A percentile compares a stretch with the other conserved stretches of the same genome.
Conservation (phyloP, 2,888 invertebrate species). For the Plagodis dolabraria region DNA sequence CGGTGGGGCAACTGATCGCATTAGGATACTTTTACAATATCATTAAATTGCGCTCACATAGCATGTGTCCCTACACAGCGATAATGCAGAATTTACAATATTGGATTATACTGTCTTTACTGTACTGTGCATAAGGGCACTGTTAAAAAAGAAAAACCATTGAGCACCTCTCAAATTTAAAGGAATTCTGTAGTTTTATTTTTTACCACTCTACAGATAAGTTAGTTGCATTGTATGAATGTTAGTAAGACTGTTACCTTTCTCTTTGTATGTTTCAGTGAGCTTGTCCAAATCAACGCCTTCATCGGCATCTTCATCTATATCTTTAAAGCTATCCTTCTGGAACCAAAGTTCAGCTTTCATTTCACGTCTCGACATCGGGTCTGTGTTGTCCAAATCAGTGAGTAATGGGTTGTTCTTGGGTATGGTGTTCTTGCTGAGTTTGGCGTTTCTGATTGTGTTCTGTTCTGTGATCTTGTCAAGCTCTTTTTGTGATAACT, state of each 20-base stretch:
- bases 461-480: slow-evolving; percentile 73
- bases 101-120: too few species aligned
- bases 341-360: slow-evolving; percentile 96
- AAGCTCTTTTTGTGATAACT: slow-evolving; percentile 40
- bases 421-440: slow-evolving; percentile 56
- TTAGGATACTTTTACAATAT: too few species aligned
- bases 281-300: slow-evolving; percentile 94
- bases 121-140: too few species aligned
- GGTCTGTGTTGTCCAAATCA: slow-evolving; percentile 91
- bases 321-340: slow-evolving; percentile 91
- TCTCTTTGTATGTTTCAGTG: slow-evolving; percentile 76
- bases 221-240: too few species aligned
- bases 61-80: too few species aligned
- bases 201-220: too few species aligned
- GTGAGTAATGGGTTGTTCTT: slow-evolving; percentile 90
- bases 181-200: too few species aligned
- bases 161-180: too few species aligned
- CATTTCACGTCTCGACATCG: slow-evolving; percentile 88
- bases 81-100: too few species aligned
- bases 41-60: too few species aligned
- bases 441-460: slow-evolving; percentile 65
- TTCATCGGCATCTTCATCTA: slow-evolving; percentile 93
- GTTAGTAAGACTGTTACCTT: neutral
- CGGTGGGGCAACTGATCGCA: too few species aligned
- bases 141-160: too few species aligned